Conservation (phyloP, 1,140 invertebrate species). For the Macrostomum lignano region DNA sequence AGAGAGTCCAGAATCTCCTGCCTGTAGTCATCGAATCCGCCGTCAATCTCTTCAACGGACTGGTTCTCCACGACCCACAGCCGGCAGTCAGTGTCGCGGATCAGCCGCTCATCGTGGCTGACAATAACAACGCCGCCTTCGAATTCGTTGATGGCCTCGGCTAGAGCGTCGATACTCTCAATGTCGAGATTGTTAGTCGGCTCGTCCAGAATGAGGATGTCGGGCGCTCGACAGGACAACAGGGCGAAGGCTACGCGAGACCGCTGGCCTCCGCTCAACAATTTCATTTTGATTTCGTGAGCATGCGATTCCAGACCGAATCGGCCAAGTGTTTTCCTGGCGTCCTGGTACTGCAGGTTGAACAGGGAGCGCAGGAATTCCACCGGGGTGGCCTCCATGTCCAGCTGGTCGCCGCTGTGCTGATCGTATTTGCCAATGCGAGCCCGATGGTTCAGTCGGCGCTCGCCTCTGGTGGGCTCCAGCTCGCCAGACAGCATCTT, state of each 20-base stretch:
- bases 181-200: slow-evolving; percentile 94
- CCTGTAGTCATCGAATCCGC: slow-evolving; percentile 91
- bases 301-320: slow-evolving; percentile 75
- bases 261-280: slow-evolving; percentile 89
- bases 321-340: slow-evolving; percentile 64
- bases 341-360: slow-evolving; percentile 68
- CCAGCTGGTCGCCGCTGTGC: slow-evolving; percentile 88
- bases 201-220: slow-evolving; percentile 84
- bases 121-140: slow-evolving; percentile 88
- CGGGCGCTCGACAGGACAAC: slow-evolving; percentile 61
- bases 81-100: slow-evolving; percentile 75
- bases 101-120: slow-evolving; percentile 88
- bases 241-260: slow-evolving; percentile 76
- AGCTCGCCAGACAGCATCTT: slow-evolving; percentile 62
- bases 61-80: slow-evolving; percentile 86
- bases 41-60: slow-evolving; percentile 75
- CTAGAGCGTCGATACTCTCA: slow-evolving; percentile 89
- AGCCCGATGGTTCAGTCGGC: slow-evolving; percentile 7
- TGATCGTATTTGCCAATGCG: slow-evolving; percentile 89
- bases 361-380: slow-evolving; percentile 66
- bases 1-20: slow-evolving; percentile 71
- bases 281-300: slow-evolving; percentile 86
- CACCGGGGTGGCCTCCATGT: slow-evolving; percentile 65
- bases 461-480: slow-evolving; percentile 29
- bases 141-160: slow-evolving; percentile 81